Percentiles rank a stretch among this genome's conserved stretches.
Evolutionary conservation across 2,797 vertebrate genomes (phyloP).

Genomic region (Pelochelys cantorii): DNA sequence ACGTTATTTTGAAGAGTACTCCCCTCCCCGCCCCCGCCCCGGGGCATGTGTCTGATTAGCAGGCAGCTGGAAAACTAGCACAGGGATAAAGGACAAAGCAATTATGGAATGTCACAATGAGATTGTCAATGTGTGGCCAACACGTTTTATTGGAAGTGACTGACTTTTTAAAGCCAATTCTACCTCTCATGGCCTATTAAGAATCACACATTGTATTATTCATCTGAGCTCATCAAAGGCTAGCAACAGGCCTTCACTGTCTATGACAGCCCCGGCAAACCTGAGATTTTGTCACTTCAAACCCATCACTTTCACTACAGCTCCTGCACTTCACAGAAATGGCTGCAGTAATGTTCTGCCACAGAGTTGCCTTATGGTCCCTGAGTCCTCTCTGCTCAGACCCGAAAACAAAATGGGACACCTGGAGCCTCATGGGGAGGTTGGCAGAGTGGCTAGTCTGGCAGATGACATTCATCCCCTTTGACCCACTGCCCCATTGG

Average conservation of each 20-base stretch:
- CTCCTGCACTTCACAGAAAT: neutral
- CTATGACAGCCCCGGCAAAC: neutral
- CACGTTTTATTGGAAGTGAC: neutral
- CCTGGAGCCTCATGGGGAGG: neutral
- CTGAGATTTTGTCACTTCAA: neutral
- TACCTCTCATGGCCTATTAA: neutral
- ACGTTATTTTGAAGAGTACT: neutral
- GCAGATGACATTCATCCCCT: neutral
- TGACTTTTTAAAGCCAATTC: conserved; percentile 16
- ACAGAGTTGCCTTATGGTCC: neutral
- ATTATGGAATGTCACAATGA: neutral
- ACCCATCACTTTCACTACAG: neutral
- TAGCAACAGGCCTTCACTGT: neutral
- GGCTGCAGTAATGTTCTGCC: neutral
- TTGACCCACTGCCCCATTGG: neutral
- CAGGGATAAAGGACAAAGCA: neutral
- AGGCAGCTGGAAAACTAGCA: neutral
- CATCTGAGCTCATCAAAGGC: conserved; percentile 4
- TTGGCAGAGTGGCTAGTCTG: neutral
- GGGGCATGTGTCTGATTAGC: conserved; percentile 12
- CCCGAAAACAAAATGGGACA: neutral
- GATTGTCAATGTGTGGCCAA: neutral
- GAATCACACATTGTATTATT: neutral
- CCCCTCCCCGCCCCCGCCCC: neutral
- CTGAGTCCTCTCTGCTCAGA: neutral